phyloP scores from a whole-genome alignment of 2,113 vertebrate species.

The Circaetus gallicus region DNA sequence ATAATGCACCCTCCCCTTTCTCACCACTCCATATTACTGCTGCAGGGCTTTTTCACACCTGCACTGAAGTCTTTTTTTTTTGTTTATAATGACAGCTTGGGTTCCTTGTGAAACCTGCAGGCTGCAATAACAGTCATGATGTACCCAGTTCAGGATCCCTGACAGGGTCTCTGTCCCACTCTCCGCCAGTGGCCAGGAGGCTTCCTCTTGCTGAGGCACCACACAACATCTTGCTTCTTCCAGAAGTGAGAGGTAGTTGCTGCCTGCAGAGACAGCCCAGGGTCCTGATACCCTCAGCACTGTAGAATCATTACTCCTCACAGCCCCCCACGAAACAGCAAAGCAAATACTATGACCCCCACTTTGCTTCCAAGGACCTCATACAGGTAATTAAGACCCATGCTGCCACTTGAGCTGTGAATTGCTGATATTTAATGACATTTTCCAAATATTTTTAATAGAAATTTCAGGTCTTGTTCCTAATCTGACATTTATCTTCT shows the following conservation, averaged over 20 bases:
- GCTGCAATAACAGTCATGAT: background rate
- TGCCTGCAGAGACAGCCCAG: background rate
- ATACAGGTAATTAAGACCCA: background rate
- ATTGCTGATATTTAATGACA: slow-evolving; percentile 48
- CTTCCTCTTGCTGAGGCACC: background rate
- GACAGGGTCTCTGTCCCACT: background rate
- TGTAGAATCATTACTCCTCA: background rate
- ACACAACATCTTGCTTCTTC: background rate
- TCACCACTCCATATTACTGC: background rate
- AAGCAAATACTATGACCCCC: background rate
- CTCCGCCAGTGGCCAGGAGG: background rate
- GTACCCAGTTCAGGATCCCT: accelerated
- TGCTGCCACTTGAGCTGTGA: background rate
- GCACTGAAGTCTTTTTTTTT: background rate
- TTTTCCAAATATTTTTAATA: slow-evolving; percentile 65
- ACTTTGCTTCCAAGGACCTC: background rate
- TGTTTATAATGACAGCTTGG: background rate
- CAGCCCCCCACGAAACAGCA: background rate
- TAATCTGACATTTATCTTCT: slow-evolving; percentile 62
- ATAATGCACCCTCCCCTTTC: background rate
- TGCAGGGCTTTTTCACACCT: background rate
- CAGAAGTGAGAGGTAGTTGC: background rate
- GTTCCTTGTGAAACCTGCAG: background rate
- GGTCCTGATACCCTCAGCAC: background rate
- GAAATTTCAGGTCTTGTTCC: slow-evolving; percentile 51